Evolutionary conservation across 1,140 invertebrate genomes (phyloP).

Genomic region (Caerostris darwini): DNA sequence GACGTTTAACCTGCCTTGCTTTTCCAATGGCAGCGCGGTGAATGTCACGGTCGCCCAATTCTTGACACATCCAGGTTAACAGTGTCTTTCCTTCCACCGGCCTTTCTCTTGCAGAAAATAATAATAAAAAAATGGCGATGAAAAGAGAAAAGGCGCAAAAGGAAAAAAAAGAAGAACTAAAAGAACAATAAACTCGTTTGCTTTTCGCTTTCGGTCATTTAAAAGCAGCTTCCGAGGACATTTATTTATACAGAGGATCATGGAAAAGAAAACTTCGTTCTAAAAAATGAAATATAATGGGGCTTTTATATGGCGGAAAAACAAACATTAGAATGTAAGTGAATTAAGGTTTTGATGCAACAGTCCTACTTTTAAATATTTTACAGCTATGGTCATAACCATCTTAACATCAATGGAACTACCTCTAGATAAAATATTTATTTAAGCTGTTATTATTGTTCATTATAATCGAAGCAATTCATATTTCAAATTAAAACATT

Average conservation of each 20-base stretch:
- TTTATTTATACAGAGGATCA: not conserved
- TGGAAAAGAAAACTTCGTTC: not conserved
- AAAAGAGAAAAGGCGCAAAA: not conserved
- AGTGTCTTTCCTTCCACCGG: not conserved
- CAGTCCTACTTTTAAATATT: not conserved
- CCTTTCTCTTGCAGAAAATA: not conserved
- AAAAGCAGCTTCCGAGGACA: not conserved
- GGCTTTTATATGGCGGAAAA: not conserved
- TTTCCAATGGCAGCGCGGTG: not conserved
- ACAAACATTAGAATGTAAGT: not conserved
- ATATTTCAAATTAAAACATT: too few relatives aligned
- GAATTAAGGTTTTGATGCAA: not conserved
- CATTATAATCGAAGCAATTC: too few relatives aligned
- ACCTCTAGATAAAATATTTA: too few relatives aligned
- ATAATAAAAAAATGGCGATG: not conserved
- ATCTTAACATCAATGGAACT: too few relatives aligned
- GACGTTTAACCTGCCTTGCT: conserved; percentile 25
- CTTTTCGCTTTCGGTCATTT: conserved; percentile 3
- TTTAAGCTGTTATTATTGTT: too few relatives aligned
- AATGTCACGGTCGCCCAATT: conserved; percentile 55
- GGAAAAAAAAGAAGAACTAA: not conserved
- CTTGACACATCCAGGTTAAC: conserved; percentile 56
- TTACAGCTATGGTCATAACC: not conserved
- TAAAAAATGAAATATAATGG: conserved; percentile 6
- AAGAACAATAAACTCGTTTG: conserved; percentile 16